Base-by-base conservation (phyloP, 2,113 vertebrate species). In the Saimiri boliviensis region DNA sequence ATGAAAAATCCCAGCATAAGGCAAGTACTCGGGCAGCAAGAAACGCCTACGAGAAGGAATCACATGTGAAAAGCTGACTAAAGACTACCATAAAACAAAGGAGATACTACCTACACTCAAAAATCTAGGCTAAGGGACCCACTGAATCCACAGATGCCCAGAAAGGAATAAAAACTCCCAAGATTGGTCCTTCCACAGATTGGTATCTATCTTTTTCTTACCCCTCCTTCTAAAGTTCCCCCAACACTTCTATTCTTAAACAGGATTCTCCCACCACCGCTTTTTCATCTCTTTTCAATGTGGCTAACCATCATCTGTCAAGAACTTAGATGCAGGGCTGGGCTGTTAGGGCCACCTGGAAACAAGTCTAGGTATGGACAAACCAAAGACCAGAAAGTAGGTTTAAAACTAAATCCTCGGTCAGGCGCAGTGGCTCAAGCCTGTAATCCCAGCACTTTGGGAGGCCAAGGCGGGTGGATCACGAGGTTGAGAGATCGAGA, bases 1-100 rank as follows among this genome's bases (percentile, higher is more conserved):
- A 27, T 99, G 99, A 98, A 99, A 99, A 99, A 99, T 99, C 66
- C 99, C 99, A 94, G 99, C 99, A 54, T 99, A 99, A 97, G 99
- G 99, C 98, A 99, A 99, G 95, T 99, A 99, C 97, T 99, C 99
- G 0, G 99, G 99, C 94, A 99, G 98, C 97, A 99, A 98, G 98
- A 99, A 99, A 49, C 99, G 99, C 97, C 99, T 99, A 93, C 8
- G 97, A 97, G 97, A 83, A 97, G 79, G 86, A 90, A 95, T n/a
- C 30, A 77, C 2, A 1, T 58, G 52, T 95, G 86, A 98, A 96
- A 93, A 96, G 35, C 12, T 89, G 47, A 49, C 54, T 82, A 87
- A 60, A 80, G 47, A 87, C 52, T 4, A 95, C 19, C 70, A 91
- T 37, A 79, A 74, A 82, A 92, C 58, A 94, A 95, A 88, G 49